phyloP scores from a whole-genome alignment of 2,888 invertebrate species.

The Paralinhomoeus sp. region DNA sequence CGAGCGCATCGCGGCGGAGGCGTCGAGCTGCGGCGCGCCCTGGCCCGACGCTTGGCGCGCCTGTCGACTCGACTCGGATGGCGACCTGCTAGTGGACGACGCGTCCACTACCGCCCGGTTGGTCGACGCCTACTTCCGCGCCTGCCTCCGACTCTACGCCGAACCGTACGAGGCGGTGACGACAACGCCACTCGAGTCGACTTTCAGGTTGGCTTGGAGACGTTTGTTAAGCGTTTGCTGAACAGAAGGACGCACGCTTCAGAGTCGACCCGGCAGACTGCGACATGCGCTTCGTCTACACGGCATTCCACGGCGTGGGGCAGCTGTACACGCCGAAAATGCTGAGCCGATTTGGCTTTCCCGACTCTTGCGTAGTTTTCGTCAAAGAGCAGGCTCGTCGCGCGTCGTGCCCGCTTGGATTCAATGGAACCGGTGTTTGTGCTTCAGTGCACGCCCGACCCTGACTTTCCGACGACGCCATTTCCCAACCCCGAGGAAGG shows the following conservation, averaged over 20 bases:
- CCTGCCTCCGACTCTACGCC: too few relatives aligned
- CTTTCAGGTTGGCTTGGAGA: too few relatives aligned
- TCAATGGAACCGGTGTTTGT: too few relatives aligned
- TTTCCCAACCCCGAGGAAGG: slow-evolving; percentile 98
- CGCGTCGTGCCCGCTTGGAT: too few relatives aligned
- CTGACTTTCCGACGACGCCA: slow-evolving; percentile 83
- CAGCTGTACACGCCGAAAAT: slow-evolving; percentile 50
- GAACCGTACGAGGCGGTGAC: too few relatives aligned
- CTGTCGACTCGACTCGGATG: slow-evolving; percentile 34
- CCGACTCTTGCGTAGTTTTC: slow-evolving; percentile 20
- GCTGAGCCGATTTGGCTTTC: slow-evolving; percentile 48
- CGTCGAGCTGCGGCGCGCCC: slow-evolving; percentile 49
- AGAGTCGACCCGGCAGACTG: too few relatives aligned
- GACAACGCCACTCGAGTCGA: too few relatives aligned
- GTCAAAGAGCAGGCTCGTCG: slow-evolving; percentile 40
- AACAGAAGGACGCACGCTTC: too few relatives aligned
- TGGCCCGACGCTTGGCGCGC: slow-evolving; percentile 52
- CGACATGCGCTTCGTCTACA: slow-evolving; percentile 52
- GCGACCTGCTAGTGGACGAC: not conserved
- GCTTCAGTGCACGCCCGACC: slow-evolving; percentile 70
- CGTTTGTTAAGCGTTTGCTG: too few relatives aligned
- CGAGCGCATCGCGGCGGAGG: slow-evolving; percentile 52
- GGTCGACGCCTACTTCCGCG: too few relatives aligned
- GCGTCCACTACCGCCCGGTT: not conserved
- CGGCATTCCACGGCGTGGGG: slow-evolving; percentile 95